Percentiles rank a stretch among this genome's conserved stretches.
Conservation (phyloP, 2,797 vertebrate genomes). For the Diplodus puntazzo region DNA sequence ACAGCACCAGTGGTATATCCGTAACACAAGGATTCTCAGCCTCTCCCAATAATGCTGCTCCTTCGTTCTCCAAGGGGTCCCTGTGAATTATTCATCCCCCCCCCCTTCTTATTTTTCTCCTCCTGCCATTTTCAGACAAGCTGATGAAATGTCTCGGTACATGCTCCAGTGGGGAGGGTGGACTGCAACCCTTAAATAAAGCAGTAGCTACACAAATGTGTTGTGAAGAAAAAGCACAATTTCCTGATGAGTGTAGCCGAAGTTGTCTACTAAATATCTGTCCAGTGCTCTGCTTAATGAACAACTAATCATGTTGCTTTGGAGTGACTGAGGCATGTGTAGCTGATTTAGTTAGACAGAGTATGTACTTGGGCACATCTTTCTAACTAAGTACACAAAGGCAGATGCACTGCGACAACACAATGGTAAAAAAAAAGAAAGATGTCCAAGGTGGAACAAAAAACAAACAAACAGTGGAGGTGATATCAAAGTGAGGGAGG, state of each 20-base stretch:
- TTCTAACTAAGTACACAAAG: slow-evolving; percentile 9
- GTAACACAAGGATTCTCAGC: not conserved
- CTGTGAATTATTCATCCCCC: slow-evolving; percentile 65
- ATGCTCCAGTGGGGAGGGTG: slow-evolving; percentile 5
- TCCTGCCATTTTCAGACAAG: slow-evolving; percentile 41
- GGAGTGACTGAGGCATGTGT: slow-evolving; percentile 7
- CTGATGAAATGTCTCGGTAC: slow-evolving; percentile 35
- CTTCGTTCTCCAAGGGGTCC: slow-evolving; percentile 31
- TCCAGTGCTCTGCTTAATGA: not conserved
- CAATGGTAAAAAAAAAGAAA: not conserved
- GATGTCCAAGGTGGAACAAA: slow-evolving; percentile 4
- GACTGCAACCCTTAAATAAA: slow-evolving; percentile 7
- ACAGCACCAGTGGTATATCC: not conserved
- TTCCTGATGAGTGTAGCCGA: not conserved
- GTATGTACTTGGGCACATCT: not conserved
- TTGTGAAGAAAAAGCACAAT: not conserved
- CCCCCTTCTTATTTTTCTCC: slow-evolving; percentile 16
- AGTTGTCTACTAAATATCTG: not conserved
- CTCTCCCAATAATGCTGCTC: slow-evolving; percentile 17
- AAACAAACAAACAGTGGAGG: slow-evolving; percentile 5
- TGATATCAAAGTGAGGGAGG: slow-evolving; percentile 8
- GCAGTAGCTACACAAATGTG: not conserved
- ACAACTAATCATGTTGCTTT: not conserved
- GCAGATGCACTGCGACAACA: not conserved
- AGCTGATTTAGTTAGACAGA: not conserved